Evolutionary conservation across 2,888 invertebrate genomes (phyloP).

Genomic region (Orthosia gracilis): DNA sequence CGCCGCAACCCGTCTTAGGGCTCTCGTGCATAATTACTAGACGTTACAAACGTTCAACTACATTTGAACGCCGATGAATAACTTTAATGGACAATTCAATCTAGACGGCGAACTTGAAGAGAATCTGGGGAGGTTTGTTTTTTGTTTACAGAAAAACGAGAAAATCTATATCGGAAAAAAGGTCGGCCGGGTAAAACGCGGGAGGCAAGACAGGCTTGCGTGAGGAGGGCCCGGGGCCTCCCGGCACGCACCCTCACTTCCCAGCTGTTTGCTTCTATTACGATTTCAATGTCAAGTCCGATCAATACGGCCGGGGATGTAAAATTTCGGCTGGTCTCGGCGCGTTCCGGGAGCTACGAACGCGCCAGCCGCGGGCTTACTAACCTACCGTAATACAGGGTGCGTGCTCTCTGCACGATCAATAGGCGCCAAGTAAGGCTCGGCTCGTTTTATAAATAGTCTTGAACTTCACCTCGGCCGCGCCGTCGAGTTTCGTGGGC

Average conservation of each 20-base stretch:
- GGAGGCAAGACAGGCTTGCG: conserved; percentile 76
- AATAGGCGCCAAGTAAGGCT: conserved; percentile 87
- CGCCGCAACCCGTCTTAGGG: conserved; percentile 84
- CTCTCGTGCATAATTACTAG: conserved; percentile 88
- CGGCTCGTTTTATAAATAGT: conserved; percentile 89
- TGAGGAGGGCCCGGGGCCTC: conserved; percentile 71
- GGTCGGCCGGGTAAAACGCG: conserved; percentile 51
- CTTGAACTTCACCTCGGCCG: conserved; percentile 89
- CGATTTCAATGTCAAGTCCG: conserved; percentile 91
- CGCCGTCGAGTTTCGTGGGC: conserved; percentile 80
- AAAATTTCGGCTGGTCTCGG: conserved; percentile 89
- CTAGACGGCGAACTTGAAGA: conserved; percentile 61
- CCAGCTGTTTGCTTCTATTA: conserved; percentile 90
- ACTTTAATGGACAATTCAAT: conserved; percentile 79
- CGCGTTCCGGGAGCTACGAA: conserved; percentile 87
- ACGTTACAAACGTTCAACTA: conserved; percentile 81
- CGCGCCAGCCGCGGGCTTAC: conserved; percentile 83
- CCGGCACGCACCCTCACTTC: conserved; percentile 85
- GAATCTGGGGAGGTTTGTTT: conserved; percentile 40
- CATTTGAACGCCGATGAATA: conserved; percentile 80
- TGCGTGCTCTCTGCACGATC: conserved; percentile 88
- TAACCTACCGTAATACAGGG: conserved; percentile 91
- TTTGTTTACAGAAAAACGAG: conserved; percentile 52
- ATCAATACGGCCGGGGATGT: conserved; percentile 90
- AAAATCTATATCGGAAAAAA: conserved; percentile 61